phyloP scores from a whole-genome alignment of 2,888 invertebrate species.

The Coelopa pilipes region DNA sequence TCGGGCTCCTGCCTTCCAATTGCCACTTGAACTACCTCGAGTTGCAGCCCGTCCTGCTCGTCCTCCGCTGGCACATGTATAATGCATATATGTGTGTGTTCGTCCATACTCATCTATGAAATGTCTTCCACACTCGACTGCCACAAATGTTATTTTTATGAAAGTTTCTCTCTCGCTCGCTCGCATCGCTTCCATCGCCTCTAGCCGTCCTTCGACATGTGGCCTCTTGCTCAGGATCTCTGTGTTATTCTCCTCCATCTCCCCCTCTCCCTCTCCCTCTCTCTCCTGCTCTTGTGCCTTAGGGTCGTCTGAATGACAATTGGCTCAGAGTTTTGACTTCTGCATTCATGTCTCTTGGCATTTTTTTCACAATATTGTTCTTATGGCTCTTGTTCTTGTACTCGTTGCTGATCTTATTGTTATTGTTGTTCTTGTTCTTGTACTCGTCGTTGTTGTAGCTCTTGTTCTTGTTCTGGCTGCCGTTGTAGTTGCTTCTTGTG shows the following conservation, averaged over 20 bases:
- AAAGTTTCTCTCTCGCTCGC: not conserved
- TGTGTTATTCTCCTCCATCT: slow-evolving; percentile 1
- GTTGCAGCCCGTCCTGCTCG: not conserved
- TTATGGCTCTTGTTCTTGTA: too few relatives aligned
- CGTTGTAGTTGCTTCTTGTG: not conserved
- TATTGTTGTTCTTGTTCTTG: too few relatives aligned
- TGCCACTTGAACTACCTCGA: not conserved
- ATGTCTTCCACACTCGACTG: not conserved
- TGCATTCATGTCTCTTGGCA: slow-evolving; percentile 27
- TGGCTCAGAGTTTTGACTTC: slow-evolving; percentile 22
- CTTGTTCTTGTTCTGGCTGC: not conserved
- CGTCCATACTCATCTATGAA: too few relatives aligned
- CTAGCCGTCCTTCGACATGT: not conserved
- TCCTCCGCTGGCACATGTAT: not conserved
- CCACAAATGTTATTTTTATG: slow-evolving; percentile 11
- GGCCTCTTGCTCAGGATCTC: not conserved
- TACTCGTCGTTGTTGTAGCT: too few relatives aligned
- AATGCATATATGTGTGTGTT: not conserved
- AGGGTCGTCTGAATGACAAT: slow-evolving; percentile 23
- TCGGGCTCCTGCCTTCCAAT: not conserved
- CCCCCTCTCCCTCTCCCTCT: not conserved
- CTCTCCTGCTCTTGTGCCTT: not conserved
- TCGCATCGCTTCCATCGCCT: too few relatives aligned
- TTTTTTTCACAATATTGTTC: not conserved
- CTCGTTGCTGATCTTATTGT: too few relatives aligned